These are phyloP conservation scores for Magallana nippona DNA, from an alignment of 2,888 invertebrate genomes.

Conservation along the genomic window DNA sequence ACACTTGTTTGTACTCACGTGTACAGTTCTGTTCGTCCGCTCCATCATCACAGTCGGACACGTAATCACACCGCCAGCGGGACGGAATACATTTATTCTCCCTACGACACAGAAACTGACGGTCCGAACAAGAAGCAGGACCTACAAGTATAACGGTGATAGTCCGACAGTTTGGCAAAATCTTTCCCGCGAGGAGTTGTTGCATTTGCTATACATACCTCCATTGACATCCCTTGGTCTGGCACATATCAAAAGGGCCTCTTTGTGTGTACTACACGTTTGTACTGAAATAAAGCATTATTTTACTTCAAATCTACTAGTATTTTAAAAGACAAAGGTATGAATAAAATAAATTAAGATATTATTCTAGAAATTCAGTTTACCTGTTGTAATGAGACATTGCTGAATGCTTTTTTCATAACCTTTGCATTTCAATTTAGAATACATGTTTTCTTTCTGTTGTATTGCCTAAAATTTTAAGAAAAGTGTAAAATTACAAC, in stretches of 20 bases:
- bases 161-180: too few species aligned
- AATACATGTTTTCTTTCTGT: background rate
- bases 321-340: too few species aligned
- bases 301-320: too few species aligned
- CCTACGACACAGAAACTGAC: slow-evolving; percentile 53
- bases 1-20: slow-evolving; percentile 42
- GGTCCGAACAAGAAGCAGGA: slow-evolving; percentile 39
- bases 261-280: background rate
- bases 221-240: background rate
- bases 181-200: too few species aligned
- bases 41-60: slow-evolving; percentile 52
- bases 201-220: background rate
- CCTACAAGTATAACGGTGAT: slow-evolving; percentile 31
- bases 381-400: background rate
- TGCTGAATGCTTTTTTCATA: background rate
- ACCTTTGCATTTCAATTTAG: slow-evolving; percentile 7
- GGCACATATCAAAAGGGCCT: background rate
- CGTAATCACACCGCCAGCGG: slow-evolving; percentile 58
- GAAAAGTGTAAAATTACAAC: background rate
- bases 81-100: slow-evolving; percentile 57
- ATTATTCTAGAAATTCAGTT: too few species aligned
- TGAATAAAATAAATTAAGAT: too few species aligned
- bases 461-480: background rate
- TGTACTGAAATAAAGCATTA: background rate
- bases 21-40: slow-evolving; percentile 57